Conservation (phyloP, 1,140 invertebrate species). For the Chelonus insularis region DNA sequence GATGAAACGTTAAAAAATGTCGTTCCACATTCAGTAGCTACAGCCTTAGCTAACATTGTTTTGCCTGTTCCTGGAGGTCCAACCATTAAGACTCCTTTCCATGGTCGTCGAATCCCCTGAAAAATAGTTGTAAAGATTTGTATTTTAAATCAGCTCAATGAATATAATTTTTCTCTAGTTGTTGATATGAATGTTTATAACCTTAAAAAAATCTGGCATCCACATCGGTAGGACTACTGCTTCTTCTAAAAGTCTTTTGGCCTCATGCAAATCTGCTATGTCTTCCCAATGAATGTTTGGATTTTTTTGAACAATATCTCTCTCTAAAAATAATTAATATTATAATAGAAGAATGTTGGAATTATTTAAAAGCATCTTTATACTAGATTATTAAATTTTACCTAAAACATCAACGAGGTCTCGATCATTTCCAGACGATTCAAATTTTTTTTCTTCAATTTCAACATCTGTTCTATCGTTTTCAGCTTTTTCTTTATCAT, state of each 20-base stretch:
- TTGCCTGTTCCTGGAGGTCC: slow-evolving; percentile 98
- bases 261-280: slow-evolving; percentile 94
- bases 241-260: slow-evolving; percentile 94
- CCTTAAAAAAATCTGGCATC: slow-evolving; percentile 98
- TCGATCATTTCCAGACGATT: slow-evolving; percentile 84
- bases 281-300: slow-evolving; percentile 97
- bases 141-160: slow-evolving; percentile 2
- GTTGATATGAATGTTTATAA: slow-evolving; percentile 43
- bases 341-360: too few species aligned
- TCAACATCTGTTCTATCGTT: slow-evolving; percentile 71
- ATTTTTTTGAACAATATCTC: slow-evolving; percentile 98
- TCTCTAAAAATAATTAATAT: slow-evolving; percentile 66
- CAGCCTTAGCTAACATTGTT: slow-evolving; percentile 98
- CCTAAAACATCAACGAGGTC: slow-evolving; percentile 93
- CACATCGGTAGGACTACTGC: slow-evolving; percentile 97
- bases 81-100: slow-evolving; percentile 97
- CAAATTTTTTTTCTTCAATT: slow-evolving; percentile 87
- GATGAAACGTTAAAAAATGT: slow-evolving; percentile 99
- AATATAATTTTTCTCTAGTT: neutral
- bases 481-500: slow-evolving; percentile 61
- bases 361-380: slow-evolving; percentile 7
- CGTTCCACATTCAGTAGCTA: slow-evolving; percentile 98
- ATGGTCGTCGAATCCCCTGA: slow-evolving; percentile 86
- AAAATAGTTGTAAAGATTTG: slow-evolving; percentile 28
- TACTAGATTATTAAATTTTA: too few species aligned